These are phyloP conservation scores for Muscina levida DNA, from an alignment of 2,888 invertebrate species.

Conservation along the genomic window DNA sequence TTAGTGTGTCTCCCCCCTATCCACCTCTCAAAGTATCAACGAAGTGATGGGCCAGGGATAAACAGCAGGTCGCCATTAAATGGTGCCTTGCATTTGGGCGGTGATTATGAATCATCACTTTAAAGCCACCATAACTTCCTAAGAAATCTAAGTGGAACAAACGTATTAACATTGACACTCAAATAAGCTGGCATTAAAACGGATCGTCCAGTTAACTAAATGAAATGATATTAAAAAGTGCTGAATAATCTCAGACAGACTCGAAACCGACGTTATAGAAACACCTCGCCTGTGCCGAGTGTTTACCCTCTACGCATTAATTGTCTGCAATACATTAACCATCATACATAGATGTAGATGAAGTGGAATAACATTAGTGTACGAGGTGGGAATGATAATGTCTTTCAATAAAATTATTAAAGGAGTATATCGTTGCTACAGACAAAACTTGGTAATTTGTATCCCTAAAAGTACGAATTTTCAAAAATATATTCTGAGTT, in stretches of 20 bases:
- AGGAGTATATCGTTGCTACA: too few relatives aligned
- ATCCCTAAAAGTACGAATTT: too few relatives aligned
- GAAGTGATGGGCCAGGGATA: neutral
- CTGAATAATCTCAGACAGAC: constrained; percentile 28
- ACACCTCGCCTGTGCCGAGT: constrained; percentile 17
- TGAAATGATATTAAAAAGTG: constrained; percentile 1
- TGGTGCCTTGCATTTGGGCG: neutral
- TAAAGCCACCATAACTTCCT: constrained; percentile 43
- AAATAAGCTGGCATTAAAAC: constrained; percentile 50
- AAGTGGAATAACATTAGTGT: neutral
- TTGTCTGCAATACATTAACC: too few relatives aligned
- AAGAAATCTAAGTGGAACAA: neutral
- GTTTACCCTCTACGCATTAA: too few relatives aligned
- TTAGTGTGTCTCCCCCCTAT: neutral
- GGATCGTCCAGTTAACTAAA: constrained; percentile 22
- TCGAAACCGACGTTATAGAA: neutral
- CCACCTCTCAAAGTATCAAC: neutral
- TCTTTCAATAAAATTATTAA: too few relatives aligned
- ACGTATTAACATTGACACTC: constrained; percentile 3
- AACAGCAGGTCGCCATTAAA: constrained; percentile 36
- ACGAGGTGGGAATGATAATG: too few relatives aligned
- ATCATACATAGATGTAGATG: too few relatives aligned
- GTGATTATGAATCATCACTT: constrained; percentile 2
- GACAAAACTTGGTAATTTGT: too few relatives aligned
- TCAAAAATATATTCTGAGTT: too few relatives aligned